phyloP scores from a whole-genome alignment of 2,113 vertebrate genomes.

The Delphinapterus leucas region DNA sequence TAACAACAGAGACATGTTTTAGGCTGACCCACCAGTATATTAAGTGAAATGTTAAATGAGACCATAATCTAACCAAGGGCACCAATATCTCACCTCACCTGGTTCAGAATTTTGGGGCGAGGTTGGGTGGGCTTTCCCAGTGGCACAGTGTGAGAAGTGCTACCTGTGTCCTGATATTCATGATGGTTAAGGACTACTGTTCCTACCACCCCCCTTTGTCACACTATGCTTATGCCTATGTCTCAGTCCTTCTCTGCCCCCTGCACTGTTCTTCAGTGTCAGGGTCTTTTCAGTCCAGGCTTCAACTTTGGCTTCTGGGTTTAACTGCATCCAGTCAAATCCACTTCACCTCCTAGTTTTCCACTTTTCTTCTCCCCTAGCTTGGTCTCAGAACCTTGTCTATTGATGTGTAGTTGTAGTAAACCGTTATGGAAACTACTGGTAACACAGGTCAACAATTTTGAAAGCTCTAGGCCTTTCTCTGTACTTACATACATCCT shows the following conservation, averaged over 20 bases:
- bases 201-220: background rate
- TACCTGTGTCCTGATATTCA: background rate
- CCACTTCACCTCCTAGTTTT: background rate
- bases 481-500: background rate
- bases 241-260: background rate
- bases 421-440: background rate
- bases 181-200: background rate
- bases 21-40: background rate
- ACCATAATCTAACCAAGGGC: background rate
- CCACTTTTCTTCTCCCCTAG: background rate
- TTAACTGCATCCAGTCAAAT: constrained; percentile 2
- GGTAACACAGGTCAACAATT: background rate
- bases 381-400: background rate
- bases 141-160: background rate
- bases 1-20: constrained; percentile 16
- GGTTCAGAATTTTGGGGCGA: background rate
- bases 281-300: background rate
- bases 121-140: background rate
- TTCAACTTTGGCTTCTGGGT: background rate
- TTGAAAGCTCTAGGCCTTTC: background rate
- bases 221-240: background rate
- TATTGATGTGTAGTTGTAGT: background rate
- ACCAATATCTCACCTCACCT: background rate
- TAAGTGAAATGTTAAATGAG: constrained; percentile 39
- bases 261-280: background rate